A percentile compares a stretch with the other conserved stretches of the same genome.
phyloP scores from a whole-genome alignment of 1,140 invertebrate genomes.

The Cydia strobilella region DNA sequence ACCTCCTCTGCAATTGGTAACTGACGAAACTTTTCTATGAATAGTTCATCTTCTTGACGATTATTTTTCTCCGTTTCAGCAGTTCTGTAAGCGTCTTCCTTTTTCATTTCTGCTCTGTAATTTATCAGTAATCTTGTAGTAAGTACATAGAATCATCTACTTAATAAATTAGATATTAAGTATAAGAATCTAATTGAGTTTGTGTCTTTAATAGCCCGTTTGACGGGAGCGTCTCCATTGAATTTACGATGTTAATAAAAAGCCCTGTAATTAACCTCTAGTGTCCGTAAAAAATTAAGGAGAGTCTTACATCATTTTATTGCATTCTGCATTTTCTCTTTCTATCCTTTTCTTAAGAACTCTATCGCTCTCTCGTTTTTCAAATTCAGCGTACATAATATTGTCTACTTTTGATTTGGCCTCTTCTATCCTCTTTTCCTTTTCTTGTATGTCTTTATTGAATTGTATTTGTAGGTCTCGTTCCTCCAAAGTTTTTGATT shows the following conservation, averaged over 20 bases:
- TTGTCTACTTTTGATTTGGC: slow-evolving; percentile 40
- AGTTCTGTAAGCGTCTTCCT: slow-evolving; percentile 24
- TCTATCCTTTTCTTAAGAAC: slow-evolving; percentile 39
- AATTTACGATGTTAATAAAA: too few species aligned
- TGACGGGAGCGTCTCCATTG: too few species aligned
- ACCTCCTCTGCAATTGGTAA: slow-evolving; percentile 33
- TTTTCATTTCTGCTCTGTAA: slow-evolving; percentile 33
- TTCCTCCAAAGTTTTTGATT: slow-evolving; percentile 60
- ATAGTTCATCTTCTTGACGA: slow-evolving; percentile 26
- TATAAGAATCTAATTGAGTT: too few species aligned
- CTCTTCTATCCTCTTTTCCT: slow-evolving; percentile 36
- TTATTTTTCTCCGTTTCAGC: slow-evolving; percentile 24
- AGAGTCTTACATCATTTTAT: slow-evolving; percentile 49
- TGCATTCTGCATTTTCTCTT: slow-evolving; percentile 38
- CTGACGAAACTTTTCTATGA: slow-evolving; percentile 33
- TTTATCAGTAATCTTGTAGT: neutral
- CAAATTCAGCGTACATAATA: slow-evolving; percentile 39
- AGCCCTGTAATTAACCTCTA: neutral
- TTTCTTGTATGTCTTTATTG: slow-evolving; percentile 47
- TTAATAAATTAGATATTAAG: neutral
- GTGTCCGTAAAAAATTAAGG: slow-evolving; percentile 11
- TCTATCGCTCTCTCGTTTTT: slow-evolving; percentile 39
- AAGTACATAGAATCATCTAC: too few species aligned
- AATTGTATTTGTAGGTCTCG: slow-evolving; percentile 55
- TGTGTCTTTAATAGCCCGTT: neutral